phyloP scores from a whole-genome alignment of 2,888 invertebrate species.

The Mythimna pallens region DNA sequence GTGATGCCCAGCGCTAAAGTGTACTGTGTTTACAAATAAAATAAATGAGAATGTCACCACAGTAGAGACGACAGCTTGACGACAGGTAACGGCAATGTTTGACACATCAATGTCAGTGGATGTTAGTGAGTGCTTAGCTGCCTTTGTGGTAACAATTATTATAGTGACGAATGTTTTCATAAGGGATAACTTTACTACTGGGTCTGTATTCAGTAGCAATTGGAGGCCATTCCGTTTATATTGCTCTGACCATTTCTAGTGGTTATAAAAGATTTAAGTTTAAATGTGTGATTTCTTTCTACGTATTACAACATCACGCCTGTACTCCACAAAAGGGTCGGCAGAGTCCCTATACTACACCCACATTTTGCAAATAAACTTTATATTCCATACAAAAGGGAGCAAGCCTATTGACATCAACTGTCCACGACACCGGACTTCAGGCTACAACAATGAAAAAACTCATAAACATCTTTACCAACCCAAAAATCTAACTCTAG shows the following conservation, averaged over 20 bases:
- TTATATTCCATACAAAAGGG: too few species aligned
- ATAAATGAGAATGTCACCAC: slow-evolving; percentile 6
- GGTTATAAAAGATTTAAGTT: not conserved
- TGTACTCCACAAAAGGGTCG: too few species aligned
- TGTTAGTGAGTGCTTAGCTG: not conserved
- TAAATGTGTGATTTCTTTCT: not conserved
- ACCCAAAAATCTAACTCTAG: too few species aligned
- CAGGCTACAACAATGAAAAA: too few species aligned
- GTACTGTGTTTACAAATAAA: not conserved
- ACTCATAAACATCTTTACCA: too few species aligned
- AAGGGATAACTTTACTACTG: not conserved
- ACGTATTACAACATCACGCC: too few species aligned
- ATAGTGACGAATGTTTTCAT: not conserved
- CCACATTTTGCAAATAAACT: too few species aligned
- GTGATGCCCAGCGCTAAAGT: too few species aligned
- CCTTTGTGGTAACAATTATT: not conserved
- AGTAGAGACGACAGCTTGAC: not conserved
- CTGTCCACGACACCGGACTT: too few species aligned
- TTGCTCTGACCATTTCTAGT: not conserved
- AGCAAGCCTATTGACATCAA: too few species aligned
- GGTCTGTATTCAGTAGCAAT: slow-evolving; percentile 5
- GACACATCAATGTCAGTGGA: slow-evolving; percentile 7
- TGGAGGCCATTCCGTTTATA: not conserved
- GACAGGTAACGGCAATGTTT: slow-evolving; percentile 21
- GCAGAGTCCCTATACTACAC: too few species aligned